These are phyloP conservation scores for Drosophila basisetae DNA, from an alignment of 2,888 invertebrate genomes.

Conservation along the genomic window DNA sequence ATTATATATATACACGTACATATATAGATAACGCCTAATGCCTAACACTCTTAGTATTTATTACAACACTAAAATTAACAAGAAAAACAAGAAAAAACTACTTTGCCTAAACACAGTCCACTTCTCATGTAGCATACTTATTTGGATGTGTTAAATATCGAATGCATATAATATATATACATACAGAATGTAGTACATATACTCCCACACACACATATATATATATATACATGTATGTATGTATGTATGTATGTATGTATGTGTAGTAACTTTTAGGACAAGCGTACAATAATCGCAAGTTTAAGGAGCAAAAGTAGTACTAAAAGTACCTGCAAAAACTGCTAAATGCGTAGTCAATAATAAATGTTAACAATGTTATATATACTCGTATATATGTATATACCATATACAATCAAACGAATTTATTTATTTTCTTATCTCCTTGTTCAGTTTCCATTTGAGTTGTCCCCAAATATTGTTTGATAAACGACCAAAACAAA, in stretches of 20 bases:
- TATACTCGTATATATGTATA: slow-evolving; percentile 21
- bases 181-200: slow-evolving; percentile 5
- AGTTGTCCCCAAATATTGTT: not conserved
- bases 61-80: slow-evolving; percentile 22
- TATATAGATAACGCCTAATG: slow-evolving; percentile 38
- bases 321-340: slow-evolving; percentile 74
- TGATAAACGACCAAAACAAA: not conserved
- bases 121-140: slow-evolving; percentile 33
- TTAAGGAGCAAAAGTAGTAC: slow-evolving; percentile 73
- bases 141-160: slow-evolving; percentile 10
- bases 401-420: slow-evolving; percentile 53
- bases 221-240: slow-evolving; percentile 3
- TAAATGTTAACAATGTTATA: slow-evolving; percentile 77
- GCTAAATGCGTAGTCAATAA: slow-evolving; percentile 71
- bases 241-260: slow-evolving; percentile 12
- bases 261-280: slow-evolving; percentile 58
- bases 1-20: slow-evolving; percentile 24
- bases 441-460: slow-evolving; percentile 6
- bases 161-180: slow-evolving; percentile 3
- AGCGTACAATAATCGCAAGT: slow-evolving; percentile 78
- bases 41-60: slow-evolving; percentile 67
- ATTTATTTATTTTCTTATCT: slow-evolving; percentile 34
- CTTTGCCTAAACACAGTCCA: slow-evolving; percentile 38
- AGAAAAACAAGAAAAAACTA: slow-evolving; percentile 30
- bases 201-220: slow-evolving; percentile 16